Evolutionary conservation across 2,888 invertebrate species (phyloP).

Genomic region (Exocentrus adspersus): DNA sequence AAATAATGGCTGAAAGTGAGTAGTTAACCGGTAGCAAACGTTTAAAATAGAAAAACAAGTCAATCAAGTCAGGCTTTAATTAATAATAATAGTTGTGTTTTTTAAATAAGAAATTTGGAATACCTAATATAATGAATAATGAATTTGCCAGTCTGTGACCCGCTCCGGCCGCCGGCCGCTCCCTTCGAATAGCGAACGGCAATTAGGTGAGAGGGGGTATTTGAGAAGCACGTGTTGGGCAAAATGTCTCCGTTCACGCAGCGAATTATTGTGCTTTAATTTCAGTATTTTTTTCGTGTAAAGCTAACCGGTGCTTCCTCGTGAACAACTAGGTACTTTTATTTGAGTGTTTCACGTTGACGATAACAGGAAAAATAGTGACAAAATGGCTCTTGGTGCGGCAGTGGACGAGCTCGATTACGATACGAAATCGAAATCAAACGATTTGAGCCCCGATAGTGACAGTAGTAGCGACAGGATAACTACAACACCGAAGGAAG

Average conservation of each 20-base stretch:
- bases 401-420: constrained; percentile 49
- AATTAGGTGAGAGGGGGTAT: constrained; percentile 44
- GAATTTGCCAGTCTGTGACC: too few relatives aligned
- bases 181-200: constrained; percentile 2
- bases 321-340: constrained; percentile 9
- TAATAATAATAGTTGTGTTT: too few relatives aligned
- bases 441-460: constrained; percentile 41
- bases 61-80: too few relatives aligned
- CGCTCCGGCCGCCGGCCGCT: too few relatives aligned
- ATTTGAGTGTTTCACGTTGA: background rate
- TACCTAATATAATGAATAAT: too few relatives aligned
- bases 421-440: constrained; percentile 45
- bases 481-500: constrained; percentile 41
- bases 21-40: too few relatives aligned
- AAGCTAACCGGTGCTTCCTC: background rate
- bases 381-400: constrained; percentile 58
- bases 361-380: too few relatives aligned
- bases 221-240: constrained; percentile 50
- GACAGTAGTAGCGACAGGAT: constrained; percentile 44
- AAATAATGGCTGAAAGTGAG: too few relatives aligned
- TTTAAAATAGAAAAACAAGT: too few relatives aligned
- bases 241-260: constrained; percentile 45
- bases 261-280: background rate
- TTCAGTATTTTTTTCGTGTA: background rate
- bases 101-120: too few relatives aligned